Conservation (phyloP, 2,888 invertebrate genomes). For the Eupithecia subumbrata region DNA sequence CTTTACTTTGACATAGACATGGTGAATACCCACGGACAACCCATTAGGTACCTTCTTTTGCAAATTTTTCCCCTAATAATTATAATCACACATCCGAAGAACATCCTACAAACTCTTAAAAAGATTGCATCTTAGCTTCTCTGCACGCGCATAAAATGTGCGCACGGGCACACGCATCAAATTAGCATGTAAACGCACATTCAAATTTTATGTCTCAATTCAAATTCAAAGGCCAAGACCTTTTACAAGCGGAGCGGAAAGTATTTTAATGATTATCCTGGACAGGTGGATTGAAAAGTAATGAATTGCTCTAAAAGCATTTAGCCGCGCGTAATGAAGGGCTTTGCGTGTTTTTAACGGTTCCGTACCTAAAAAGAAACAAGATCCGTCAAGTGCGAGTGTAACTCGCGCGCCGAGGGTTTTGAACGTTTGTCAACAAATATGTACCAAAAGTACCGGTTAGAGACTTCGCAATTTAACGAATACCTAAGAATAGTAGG, state of each 20-base stretch:
- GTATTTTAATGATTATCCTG: neutral
- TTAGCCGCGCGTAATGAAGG: neutral
- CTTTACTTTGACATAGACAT: no score
- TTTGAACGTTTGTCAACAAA: no score
- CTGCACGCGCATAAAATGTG: constrained; percentile 47
- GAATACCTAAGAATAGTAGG: no score
- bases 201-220: constrained; percentile 66
- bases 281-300: constrained; percentile 5
- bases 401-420: no score
- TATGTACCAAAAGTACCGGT: no score
- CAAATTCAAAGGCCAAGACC: constrained; percentile 42
- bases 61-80: neutral
- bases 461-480: no score
- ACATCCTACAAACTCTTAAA: neutral
- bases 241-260: constrained; percentile 33
- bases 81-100: neutral
- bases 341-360: neutral
- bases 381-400: no score
- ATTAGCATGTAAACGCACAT: constrained; percentile 62
- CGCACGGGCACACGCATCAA: constrained; percentile 52
- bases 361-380: no score
- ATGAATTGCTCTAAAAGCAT: neutral
- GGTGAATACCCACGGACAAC: no score
- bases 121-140: neutral
- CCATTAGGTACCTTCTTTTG: no score